phyloP scores from a whole-genome alignment of 2,113 vertebrate species.

The Tachuris rubrigastra region DNA sequence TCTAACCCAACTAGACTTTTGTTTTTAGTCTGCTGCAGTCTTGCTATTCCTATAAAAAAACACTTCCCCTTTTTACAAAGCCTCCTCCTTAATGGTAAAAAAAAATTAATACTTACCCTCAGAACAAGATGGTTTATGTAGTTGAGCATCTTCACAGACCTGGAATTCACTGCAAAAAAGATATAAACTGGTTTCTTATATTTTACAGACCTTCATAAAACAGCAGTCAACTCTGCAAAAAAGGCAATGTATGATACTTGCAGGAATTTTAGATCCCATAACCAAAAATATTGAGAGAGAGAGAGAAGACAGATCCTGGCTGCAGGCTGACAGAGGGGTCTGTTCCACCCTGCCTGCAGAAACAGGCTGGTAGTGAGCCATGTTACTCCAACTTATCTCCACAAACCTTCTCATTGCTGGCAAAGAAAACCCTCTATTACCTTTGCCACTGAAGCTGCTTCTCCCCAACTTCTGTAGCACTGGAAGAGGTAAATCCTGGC shows the following conservation, averaged over 20 bases:
- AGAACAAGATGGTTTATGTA: slow-evolving; percentile 1
- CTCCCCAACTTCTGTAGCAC: not conserved
- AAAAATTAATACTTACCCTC: slow-evolving; percentile 46
- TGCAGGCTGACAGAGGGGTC: not conserved
- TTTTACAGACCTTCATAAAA: not conserved
- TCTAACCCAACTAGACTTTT: not conserved
- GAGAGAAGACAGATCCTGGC: not conserved
- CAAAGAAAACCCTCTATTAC: not conserved
- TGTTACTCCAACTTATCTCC: not conserved
- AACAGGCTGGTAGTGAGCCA: not conserved
- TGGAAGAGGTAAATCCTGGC: not conserved
- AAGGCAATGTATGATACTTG: not conserved
- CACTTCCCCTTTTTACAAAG: not conserved
- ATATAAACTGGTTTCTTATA: not conserved
- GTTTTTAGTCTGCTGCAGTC: not conserved
- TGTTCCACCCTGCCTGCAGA: not conserved
- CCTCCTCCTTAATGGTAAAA: not conserved
- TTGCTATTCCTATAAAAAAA: not conserved
- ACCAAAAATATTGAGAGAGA: not conserved
- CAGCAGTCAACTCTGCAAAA: not conserved
- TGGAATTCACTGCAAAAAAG: slow-evolving; percentile 56
- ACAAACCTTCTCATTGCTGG: not conserved
- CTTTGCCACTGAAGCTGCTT: not conserved
- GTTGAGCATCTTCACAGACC: slow-evolving; percentile 14
- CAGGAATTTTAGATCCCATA: not conserved